Evolutionary conservation across 2,113 vertebrate genomes (phyloP).

Genomic region (Chaetura pelagica): DNA sequence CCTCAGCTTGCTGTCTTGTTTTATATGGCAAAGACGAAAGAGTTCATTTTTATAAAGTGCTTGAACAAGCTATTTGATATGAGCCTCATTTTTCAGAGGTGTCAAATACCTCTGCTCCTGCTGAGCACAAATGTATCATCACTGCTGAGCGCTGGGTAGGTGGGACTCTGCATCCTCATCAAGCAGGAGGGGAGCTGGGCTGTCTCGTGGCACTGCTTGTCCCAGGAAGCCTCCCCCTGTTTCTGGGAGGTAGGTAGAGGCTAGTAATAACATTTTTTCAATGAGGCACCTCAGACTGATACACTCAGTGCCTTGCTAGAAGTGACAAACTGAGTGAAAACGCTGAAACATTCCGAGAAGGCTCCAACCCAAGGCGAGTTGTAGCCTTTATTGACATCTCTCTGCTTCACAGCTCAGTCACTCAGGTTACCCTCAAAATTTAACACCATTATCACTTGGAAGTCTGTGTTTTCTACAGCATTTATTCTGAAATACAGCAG

Average conservation of each 20-base stretch:
- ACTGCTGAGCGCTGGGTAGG: accelerated
- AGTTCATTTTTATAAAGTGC: neutral
- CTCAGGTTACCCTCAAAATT: neutral
- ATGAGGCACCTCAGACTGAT: accelerated
- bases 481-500: neutral
- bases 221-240: neutral
- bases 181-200: neutral
- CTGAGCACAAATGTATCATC: accelerated
- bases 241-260: neutral
- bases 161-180: accelerated
- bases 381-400: neutral
- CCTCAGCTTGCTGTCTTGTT: constrained; percentile 15
- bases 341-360: accelerated
- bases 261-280: accelerated
- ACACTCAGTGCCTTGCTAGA: neutral
- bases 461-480: neutral
- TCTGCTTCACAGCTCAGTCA: neutral
- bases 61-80: neutral
- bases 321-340: neutral
- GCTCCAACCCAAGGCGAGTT: neutral
- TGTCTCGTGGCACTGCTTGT: accelerated
- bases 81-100: neutral
- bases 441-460: neutral
- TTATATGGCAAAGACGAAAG: neutral
- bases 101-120: neutral